These are phyloP conservation scores for Catocala sponsa DNA, from an alignment of 2,888 invertebrate species.

Conservation along the genomic window DNA sequence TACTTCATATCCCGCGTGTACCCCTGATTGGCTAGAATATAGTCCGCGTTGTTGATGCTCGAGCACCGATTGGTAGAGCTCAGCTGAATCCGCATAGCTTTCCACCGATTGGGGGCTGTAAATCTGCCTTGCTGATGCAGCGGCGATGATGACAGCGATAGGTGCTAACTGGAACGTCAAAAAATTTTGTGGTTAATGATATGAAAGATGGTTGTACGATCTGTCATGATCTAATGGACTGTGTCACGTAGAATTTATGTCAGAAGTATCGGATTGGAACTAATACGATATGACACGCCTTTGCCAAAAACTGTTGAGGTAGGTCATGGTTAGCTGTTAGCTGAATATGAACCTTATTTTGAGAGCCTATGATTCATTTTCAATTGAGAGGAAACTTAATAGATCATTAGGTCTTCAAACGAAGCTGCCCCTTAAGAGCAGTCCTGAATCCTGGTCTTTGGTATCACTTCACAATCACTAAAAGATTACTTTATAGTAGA, in stretches of 20 bases:
- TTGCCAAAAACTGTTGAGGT: too few species aligned
- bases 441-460: neutral
- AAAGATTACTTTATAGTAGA: neutral
- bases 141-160: constrained; percentile 66
- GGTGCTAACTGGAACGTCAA: constrained; percentile 63
- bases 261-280: too few species aligned
- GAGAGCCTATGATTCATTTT: too few species aligned
- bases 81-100: constrained; percentile 60
- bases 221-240: too few species aligned
- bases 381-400: neutral
- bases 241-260: too few species aligned
- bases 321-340: too few species aligned
- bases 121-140: constrained; percentile 68
- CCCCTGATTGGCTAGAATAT: constrained; percentile 64
- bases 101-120: constrained; percentile 54
- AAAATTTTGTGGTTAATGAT: neutral
- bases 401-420: too few species aligned
- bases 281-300: too few species aligned
- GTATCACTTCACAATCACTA: constrained; percentile 8
- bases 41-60: constrained; percentile 64
- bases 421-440: too few species aligned
- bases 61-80: constrained; percentile 67
- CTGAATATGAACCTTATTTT: too few species aligned
- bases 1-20: constrained; percentile 40
- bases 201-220: neutral